Evolutionary conservation across 2,113 vertebrate species (phyloP).

Genomic region (Phalacrocorax aristotelis): DNA sequence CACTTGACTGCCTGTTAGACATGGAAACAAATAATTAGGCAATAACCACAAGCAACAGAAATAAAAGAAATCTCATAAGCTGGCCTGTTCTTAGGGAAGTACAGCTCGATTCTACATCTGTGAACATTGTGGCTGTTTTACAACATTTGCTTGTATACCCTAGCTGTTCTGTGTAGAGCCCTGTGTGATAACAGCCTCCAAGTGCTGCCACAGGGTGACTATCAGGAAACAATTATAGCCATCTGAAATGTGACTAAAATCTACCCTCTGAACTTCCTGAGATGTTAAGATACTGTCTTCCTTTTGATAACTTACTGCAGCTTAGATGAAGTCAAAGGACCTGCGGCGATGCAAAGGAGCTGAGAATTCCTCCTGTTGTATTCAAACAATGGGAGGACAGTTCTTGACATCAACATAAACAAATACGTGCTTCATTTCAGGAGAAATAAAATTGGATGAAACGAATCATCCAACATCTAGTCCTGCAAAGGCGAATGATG

Average conservation of each 20-base stretch:
- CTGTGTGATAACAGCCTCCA: not conserved
- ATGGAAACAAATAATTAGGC: not conserved
- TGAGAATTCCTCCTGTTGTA: not conserved
- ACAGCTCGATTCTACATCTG: not conserved
- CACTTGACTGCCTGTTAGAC: not conserved
- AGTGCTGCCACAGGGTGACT: not conserved
- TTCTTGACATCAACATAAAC: not conserved
- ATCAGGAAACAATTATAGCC: not conserved
- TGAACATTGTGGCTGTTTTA: not conserved
- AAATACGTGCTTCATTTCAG: not conserved
- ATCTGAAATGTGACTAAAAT: not conserved
- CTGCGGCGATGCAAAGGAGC: not conserved
- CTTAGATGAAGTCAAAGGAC: slow-evolving; percentile 9
- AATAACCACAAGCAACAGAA: not conserved
- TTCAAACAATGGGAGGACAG: not conserved
- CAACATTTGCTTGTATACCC: not conserved
- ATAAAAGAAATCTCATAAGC: not conserved
- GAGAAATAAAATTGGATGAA: not conserved
- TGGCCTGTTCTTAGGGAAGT: not conserved
- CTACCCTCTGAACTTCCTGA: not conserved
- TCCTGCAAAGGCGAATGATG: not conserved
- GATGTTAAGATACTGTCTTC: not conserved
- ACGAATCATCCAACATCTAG: not conserved
- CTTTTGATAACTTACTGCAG: not conserved
- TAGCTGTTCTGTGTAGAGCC: not conserved